Evolutionary conservation across 2,797 vertebrate species (phyloP).

Genomic region (Amazonetta brasiliensis): DNA sequence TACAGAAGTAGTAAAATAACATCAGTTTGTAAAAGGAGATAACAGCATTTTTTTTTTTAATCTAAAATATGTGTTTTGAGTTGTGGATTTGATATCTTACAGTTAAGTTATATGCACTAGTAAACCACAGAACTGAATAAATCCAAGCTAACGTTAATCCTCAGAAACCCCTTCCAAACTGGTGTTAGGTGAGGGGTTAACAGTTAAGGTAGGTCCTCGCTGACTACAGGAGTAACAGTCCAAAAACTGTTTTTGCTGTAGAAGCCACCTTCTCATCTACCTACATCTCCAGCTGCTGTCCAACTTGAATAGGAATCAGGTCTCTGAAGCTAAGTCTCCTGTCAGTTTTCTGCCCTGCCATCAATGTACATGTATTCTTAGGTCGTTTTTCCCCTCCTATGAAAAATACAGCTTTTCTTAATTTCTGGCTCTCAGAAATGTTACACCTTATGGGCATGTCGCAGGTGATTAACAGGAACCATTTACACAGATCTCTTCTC

Average conservation of each 20-base stretch:
- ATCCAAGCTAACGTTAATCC: neutral
- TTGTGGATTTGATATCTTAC: neutral
- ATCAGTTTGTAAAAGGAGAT: neutral
- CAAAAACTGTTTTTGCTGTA: neutral
- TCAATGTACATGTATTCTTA: neutral
- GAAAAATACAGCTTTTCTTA: neutral
- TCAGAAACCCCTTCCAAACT: neutral
- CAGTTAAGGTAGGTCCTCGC: neutral
- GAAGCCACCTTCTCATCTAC: neutral
- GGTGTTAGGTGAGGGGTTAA: neutral
- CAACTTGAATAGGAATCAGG: neutral
- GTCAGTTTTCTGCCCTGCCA: neutral
- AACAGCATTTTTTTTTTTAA: neutral
- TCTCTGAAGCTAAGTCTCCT: neutral
- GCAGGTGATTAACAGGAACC: neutral
- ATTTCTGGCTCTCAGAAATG: neutral
- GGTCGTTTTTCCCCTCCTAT: neutral
- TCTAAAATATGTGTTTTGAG: accelerated
- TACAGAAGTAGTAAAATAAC: neutral
- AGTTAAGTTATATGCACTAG: neutral
- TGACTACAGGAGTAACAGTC: neutral
- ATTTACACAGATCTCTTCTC: neutral
- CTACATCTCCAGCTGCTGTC: neutral
- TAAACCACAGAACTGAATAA: neutral
- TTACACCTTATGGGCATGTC: neutral